Evolutionary conservation across 2,797 vertebrate species (phyloP), one percentile per base, ranked within the genome.

Genomic region (Ibycter americanus): DNA sequence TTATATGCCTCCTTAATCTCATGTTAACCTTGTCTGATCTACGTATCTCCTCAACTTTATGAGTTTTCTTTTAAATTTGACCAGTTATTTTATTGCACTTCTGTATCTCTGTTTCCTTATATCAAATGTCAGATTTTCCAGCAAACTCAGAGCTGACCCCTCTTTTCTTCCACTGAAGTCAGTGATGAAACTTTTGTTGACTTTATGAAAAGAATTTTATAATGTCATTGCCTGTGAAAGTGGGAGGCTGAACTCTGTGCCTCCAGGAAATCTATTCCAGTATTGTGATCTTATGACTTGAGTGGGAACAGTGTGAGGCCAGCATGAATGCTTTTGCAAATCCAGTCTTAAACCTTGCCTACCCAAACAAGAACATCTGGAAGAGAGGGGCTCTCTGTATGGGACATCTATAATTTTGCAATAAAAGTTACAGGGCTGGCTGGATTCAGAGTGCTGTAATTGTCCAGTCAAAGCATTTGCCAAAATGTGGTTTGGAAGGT

Each of bases 281-380:
- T 85, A 63, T 76, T 96, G 23, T 58, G 77, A 72, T 92, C 71
- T 23, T 54, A n/a, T 61, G 70, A 85, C 67, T 91, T 66, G 76
- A 81, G 29, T 47, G 68, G 70, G 44, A 94, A 27, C 32, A 86
- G 65, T 68, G 22, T 52, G 58, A 89, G 51, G n/a, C 59, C 63
- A 73, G 6, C 1, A 1, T 18, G 63, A 87, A 38, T 47, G 12
- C 59, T 93, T 94, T 80, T 78, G 32, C 36, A 93, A 92, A 89
- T 83, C 47, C 59, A 63, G 14, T 49, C 68, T 89, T 93, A 87
- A 97, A 66, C 34, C 21, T 88, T 86, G 40, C 68, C 72, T 90
- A 85, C 27, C 20, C 55, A 94, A 93, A 87, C 58, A 90, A 79
- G 56, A 96, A 95, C 93, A 96, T 97, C 92, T 96, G 96, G 94